Base-by-base conservation (phyloP, 2,888 invertebrate genomes). In the Hermodice carunculata region DNA sequence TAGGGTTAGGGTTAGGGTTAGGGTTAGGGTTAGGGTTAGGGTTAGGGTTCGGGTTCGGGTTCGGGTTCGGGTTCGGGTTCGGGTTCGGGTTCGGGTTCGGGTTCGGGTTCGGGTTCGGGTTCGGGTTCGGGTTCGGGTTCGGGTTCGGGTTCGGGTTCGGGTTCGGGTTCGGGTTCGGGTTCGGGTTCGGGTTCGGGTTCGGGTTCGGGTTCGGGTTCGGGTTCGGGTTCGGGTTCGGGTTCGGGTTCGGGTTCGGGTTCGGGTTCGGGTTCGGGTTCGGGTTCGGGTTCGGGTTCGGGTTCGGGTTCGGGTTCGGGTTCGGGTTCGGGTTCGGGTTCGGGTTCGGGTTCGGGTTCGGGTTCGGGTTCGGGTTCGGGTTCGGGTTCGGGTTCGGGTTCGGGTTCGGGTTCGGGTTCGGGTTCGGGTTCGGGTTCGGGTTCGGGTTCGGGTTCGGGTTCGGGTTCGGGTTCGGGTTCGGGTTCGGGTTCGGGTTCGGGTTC, bases 341-440 rank as follows among this genome's bases (percentile, higher is more conserved):
- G 66, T 56, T 67, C 46, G 64, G 52, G 28, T 32, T 29, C n/a
- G 52, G 68, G 68, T 46, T 66, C 31, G 64, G 72, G 63, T 69
- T 70, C 63, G 70, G 73, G 65, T 67, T 71, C 58, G 75, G 73
- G 73, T 72, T 71, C 65, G 71, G 73, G 73, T 72, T 70, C 63
- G 73, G 68, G 66, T 70, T 67, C 64, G 69, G 73, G 70, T 66
- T 68, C 52, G 52, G 58, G 40, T 17, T 40, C 19, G 24, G 58
- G 43, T 24, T 58, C 19, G 46, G 58, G 43, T 24, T 58, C n/a
- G 58, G 58, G 43, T 48, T 58, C 17, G 58, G 58, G 43, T 48
- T 58, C n/a, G 58, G 58, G 43, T 48, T 58, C 1, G 58, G 58
- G 43, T 48, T 58, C 17, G 58, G 58, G 26, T 48, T 58, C n/a